Percentiles rank a stretch among this genome's conserved stretches.
Evolutionary conservation across 2,888 invertebrate genomes (phyloP).

Genomic region (Xiphydria camelus): DNA sequence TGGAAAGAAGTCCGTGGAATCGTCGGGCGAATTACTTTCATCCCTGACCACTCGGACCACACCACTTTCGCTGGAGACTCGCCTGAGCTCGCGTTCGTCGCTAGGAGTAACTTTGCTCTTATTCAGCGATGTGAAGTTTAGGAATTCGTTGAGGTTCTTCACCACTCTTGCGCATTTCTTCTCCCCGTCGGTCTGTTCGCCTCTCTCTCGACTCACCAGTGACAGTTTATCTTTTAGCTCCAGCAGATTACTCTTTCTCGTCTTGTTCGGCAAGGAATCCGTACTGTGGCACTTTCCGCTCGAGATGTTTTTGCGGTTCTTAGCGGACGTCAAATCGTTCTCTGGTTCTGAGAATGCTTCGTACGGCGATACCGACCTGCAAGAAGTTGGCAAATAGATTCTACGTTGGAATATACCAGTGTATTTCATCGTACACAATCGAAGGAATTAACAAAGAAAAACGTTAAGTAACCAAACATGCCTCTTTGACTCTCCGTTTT

Average conservation of each 20-base stretch:
- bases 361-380: conserved; percentile 36
- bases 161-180: conserved; percentile 62
- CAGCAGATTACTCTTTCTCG: conserved; percentile 33
- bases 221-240: conserved; percentile 34
- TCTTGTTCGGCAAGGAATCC: conserved; percentile 37
- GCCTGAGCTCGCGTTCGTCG: conserved; percentile 31
- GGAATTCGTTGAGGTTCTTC: conserved; percentile 83
- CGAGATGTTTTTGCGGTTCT: conserved; percentile 43
- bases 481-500: conserved; percentile 39
- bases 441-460: no score
- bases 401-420: no score
- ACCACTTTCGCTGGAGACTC: conserved; percentile 46
- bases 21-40: conserved; percentile 68
- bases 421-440: no score
- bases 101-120: conserved; percentile 62
- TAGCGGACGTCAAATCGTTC: conserved; percentile 39
- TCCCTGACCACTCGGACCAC: conserved; percentile 43
- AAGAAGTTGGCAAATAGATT: no score
- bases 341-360: conserved; percentile 41
- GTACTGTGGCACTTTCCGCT: conserved; percentile 48
- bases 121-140: conserved; percentile 73
- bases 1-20: conserved; percentile 78
- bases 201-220: conserved; percentile 14
- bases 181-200: conserved; percentile 35
- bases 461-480: conserved; percentile 18